Percentiles rank a stretch among this genome's conserved stretches.
These are phyloP conservation scores for Enteromius fasciolatus DNA, from an alignment of 2,797 vertebrate species.

Conservation along the genomic window DNA sequence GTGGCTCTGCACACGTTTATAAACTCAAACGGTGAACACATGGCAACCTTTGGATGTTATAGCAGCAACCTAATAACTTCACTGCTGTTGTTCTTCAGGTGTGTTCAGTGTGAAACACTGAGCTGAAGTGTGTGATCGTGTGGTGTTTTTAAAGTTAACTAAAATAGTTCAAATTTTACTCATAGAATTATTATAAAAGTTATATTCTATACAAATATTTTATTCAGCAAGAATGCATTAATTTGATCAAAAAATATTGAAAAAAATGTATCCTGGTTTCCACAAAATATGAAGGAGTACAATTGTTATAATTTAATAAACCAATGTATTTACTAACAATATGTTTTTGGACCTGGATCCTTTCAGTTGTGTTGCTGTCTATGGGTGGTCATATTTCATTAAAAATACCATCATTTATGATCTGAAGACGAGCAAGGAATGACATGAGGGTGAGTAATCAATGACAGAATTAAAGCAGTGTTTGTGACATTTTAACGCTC, in stretches of 20 bases:
- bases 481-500: too few relatives aligned
- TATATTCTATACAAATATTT: not conserved
- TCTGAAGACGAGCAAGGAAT: too few relatives aligned
- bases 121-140: not conserved
- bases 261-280: not conserved
- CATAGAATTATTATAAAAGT: not conserved
- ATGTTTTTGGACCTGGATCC: too few relatives aligned
- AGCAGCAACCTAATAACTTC: not conserved
- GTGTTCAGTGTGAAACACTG: slow-evolving; percentile 4
- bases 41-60: slow-evolving; percentile 3
- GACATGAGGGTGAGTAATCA: too few relatives aligned
- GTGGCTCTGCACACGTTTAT: slow-evolving; percentile 13
- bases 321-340: too few relatives aligned
- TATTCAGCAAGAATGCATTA: not conserved
- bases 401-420: too few relatives aligned
- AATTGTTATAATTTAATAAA: too few relatives aligned
- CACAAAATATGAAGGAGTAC: not conserved
- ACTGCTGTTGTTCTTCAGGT: not conserved
- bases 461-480: too few relatives aligned
- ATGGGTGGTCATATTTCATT: too few relatives aligned
- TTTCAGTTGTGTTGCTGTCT: too few relatives aligned
- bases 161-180: not conserved
- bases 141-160: not conserved
- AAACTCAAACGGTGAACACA: slow-evolving; percentile 32
- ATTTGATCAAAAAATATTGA: not conserved